These are phyloP conservation scores for Chaetodon trifasciatus DNA, from an alignment of 2,797 vertebrate species.

Conservation along the genomic window DNA sequence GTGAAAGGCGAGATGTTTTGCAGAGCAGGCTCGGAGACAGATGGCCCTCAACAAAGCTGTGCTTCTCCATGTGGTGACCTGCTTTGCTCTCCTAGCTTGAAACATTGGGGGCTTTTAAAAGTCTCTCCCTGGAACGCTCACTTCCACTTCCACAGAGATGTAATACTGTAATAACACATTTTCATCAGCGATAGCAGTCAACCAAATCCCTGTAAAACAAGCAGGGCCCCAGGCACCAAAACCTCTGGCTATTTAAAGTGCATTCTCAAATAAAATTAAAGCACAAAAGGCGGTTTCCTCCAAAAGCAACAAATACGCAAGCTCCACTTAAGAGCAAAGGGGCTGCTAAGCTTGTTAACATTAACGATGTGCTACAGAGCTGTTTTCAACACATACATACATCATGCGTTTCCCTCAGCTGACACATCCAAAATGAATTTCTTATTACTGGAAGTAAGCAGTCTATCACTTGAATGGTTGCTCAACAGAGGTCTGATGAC, in stretches of 20 bases:
- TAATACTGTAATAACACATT: constrained; percentile 70
- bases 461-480: constrained; percentile 36
- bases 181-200: constrained; percentile 64
- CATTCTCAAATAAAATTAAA: constrained; percentile 39
- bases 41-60: constrained; percentile 43
- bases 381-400: constrained; percentile 60
- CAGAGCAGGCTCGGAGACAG: constrained; percentile 67
- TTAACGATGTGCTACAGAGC: constrained; percentile 59
- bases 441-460: constrained; percentile 47
- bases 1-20: constrained; percentile 69
- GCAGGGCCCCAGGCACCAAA: constrained; percentile 37
- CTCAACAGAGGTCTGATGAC: constrained; percentile 41
- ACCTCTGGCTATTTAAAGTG: constrained; percentile 48
- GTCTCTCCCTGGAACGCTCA: constrained; percentile 57
- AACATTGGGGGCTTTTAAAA: constrained; percentile 61
- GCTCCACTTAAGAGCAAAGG: constrained; percentile 35
- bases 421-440: constrained; percentile 55
- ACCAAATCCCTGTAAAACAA: constrained; percentile 63
- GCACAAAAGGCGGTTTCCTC: constrained; percentile 26
- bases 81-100: constrained; percentile 54
- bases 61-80: constrained; percentile 68
- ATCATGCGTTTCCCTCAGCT: constrained; percentile 50
- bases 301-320: constrained; percentile 47
- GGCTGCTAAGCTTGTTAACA: constrained; percentile 62
- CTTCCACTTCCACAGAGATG: constrained; percentile 69